Evolutionary conservation across 1,140 invertebrate genomes (phyloP), one percentile per base, ranked within the genome.

Genomic region (Ceratina japonica): DNA sequence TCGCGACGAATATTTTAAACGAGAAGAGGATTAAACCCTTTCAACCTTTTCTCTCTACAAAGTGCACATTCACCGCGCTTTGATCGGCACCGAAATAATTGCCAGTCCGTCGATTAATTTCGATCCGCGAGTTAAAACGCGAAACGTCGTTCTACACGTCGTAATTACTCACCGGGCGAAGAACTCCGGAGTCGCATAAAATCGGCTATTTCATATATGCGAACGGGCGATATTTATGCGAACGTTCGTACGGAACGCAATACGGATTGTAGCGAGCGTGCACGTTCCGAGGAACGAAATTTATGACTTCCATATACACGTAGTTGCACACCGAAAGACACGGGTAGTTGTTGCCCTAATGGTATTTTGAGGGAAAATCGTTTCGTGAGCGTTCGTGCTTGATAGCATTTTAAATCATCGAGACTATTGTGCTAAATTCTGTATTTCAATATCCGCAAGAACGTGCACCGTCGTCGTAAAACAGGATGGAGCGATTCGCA

Each of bases 271-370:
- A 37, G 13, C 16, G 18, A n/a, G 8, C 8, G 31, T 59, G 20
- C 5, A 54, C 15, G 63, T 7, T 3, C 16, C 3, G 13, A n/a
- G 37, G 22, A 59, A 69, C 51, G 37, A 68, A 75, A 75, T 75
- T 75, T 59, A 75, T 58, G 63, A 68, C 63, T 31, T 59, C 31
- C 16, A 16, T 73, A 24, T n/a, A 59, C 31, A 49, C 22, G 44
- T 62, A 22, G 31, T 65, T 24, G 64, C 52, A 56, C 3, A 15
- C 37, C 56, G 51, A 49, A 62, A 22, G 54, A 20, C 4, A 37
- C 73, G 24, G 62, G 20, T 58, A n/a, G 73, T 22, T 62, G 49
- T 63, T 75, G 64, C 22, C 58, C 22, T 27, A 59, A 58, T 59
- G 63, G 18, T 44, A 16, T 20, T 75, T 44, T 58, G 1, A 24